Evolutionary conservation across 1,140 invertebrate species (phyloP).

Genomic region (Colletes gigas): DNA sequence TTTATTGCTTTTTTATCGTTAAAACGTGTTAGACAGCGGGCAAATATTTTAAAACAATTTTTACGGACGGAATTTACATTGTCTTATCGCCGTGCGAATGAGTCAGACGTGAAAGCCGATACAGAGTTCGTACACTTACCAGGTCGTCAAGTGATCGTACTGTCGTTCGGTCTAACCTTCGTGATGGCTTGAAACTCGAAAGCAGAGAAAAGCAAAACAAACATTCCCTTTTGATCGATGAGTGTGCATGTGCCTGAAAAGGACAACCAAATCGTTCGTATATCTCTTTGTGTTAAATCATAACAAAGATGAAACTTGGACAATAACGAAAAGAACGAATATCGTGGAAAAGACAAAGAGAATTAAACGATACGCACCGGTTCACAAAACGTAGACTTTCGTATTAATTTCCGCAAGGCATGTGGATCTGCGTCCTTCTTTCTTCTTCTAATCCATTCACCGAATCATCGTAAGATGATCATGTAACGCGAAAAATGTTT

Average conservation of each 20-base stretch:
- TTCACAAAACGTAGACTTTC: constrained; percentile 14
- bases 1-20: neutral
- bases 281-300: neutral
- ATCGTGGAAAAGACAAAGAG: neutral
- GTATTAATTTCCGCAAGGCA: constrained; percentile 23
- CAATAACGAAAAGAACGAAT: neutral
- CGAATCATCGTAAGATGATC: neutral
- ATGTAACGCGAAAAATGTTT: neutral
- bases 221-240: constrained; percentile 53
- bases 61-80: neutral
- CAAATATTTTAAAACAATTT: neutral
- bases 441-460: constrained; percentile 1
- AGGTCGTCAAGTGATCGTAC: constrained; percentile 39
- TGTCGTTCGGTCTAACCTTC: constrained; percentile 43
- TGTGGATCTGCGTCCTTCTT: constrained; percentile 13
- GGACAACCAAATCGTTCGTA: constrained; percentile 10
- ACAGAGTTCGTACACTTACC: constrained; percentile 8
- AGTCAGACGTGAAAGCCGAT: constrained; percentile 29
- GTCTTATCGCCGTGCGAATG: constrained; percentile 2
- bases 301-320: neutral
- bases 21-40: neutral
- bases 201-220: constrained; percentile 43
- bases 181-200: constrained; percentile 28
- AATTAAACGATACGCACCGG: constrained; percentile 25
- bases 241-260: constrained; percentile 41